Evolutionary conservation across 2,888 invertebrate species (phyloP).

Genomic region (Platycheirus albimanus): DNA sequence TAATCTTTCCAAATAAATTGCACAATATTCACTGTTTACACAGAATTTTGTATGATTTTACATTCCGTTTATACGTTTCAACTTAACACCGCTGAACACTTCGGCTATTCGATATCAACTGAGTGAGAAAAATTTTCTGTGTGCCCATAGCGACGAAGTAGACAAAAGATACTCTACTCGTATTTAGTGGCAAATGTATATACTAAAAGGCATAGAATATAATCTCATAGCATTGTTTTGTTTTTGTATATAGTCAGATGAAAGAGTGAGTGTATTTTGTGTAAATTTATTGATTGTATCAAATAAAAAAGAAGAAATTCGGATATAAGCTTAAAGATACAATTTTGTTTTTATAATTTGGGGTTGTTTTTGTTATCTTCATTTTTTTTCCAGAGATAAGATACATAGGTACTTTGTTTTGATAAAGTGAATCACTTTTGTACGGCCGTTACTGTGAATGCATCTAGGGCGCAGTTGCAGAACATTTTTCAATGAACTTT

Average conservation of each 20-base stretch:
- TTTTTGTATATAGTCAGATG: neutral
- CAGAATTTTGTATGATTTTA: neutral
- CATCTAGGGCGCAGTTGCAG: conserved; percentile 64
- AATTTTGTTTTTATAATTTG: conserved; percentile 31
- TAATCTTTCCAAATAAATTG: conserved; percentile 5
- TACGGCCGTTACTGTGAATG: conserved; percentile 47
- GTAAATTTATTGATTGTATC: conserved; percentile 26
- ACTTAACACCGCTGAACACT: conserved; percentile 59
- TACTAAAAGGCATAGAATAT: conserved; percentile 43
- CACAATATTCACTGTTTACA: conserved; percentile 46
- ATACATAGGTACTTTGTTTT: neutral
- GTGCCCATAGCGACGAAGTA: conserved; percentile 42
- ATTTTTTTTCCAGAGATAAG: neutral
- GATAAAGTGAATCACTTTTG: conserved; percentile 5
- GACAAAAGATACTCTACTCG: conserved; percentile 30
- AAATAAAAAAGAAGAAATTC: conserved; percentile 16
- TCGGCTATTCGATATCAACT: conserved; percentile 65
- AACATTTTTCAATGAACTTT: conserved; percentile 36
- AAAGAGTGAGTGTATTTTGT: conserved; percentile 22
- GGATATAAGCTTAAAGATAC: conserved; percentile 30
- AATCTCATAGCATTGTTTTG: conserved; percentile 15
- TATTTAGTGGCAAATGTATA: conserved; percentile 51
- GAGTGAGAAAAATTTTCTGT: conserved; percentile 50
- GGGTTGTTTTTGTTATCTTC: conserved; percentile 27
- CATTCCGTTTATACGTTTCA: too few species aligned